Percentiles rank a stretch among this genome's conserved stretches.
Conservation (phyloP, 1,140 invertebrate species). For the Phocides pigmalion region DNA sequence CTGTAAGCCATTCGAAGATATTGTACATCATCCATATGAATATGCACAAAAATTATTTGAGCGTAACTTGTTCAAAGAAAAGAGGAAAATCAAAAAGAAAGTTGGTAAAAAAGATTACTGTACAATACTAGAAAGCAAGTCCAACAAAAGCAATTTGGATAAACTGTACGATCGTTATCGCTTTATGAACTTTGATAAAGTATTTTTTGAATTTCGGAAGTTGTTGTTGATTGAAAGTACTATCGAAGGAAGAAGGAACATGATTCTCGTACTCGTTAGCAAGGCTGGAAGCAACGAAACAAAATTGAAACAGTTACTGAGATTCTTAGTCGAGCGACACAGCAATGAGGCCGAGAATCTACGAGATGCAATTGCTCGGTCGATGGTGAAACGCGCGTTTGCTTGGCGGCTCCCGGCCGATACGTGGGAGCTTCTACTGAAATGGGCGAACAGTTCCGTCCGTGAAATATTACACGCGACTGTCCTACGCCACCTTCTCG, state of each 20-base stretch:
- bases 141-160: conserved; percentile 39
- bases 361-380: conserved; percentile 57
- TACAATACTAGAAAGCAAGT: conserved; percentile 12
- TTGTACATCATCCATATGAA: conserved; percentile 19
- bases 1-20: conserved; percentile 42
- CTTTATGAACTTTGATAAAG: conserved; percentile 51
- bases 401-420: conserved; percentile 55
- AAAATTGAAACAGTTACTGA: conserved; percentile 50
- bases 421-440: conserved; percentile 50
- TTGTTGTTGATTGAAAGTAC: conserved; percentile 47
- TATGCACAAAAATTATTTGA: neutral
- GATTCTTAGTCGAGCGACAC: conserved; percentile 45
- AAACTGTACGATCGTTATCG: conserved; percentile 57
- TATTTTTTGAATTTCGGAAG: conserved; percentile 54
- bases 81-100: no score
- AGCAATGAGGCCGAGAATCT: conserved; percentile 57
- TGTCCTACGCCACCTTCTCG: conserved; percentile 50
- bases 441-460: conserved; percentile 45
- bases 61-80: no score
- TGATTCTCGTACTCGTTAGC: conserved; percentile 65
- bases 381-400: conserved; percentile 55
- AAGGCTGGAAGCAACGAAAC: conserved; percentile 54
- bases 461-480: conserved; percentile 60
- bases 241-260: conserved; percentile 52
- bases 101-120: neutral